A percentile compares a stretch with the other conserved stretches of the same genome.
These are phyloP conservation scores for Aphaenogaster ashmeadi DNA, from an alignment of 1,140 invertebrate species.

Conservation along the genomic window DNA sequence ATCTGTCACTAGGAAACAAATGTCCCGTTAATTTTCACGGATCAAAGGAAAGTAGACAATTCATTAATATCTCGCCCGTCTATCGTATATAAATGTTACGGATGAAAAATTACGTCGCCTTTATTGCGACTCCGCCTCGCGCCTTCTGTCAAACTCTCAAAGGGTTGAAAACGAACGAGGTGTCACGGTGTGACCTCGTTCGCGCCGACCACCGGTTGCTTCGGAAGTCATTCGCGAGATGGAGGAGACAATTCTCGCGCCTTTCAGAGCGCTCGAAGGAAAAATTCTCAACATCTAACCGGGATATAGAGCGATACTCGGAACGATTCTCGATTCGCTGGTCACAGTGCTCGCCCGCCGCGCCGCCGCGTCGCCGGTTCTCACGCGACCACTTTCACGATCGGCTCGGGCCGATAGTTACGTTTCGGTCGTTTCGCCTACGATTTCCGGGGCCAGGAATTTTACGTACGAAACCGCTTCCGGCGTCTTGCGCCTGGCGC, in stretches of 20 bases:
- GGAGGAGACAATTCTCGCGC: constrained; percentile 18
- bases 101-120: constrained; percentile 37
- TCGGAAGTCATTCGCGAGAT: constrained; percentile 48
- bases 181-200: constrained; percentile 71
- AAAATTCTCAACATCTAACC: constrained; percentile 17
- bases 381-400: constrained; percentile 45
- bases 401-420: constrained; percentile 35
- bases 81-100: constrained; percentile 24
- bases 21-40: constrained; percentile 38
- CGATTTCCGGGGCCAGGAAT: constrained; percentile 64
- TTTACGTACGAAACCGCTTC: constrained; percentile 65
- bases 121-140: constrained; percentile 20
- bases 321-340: not conserved
- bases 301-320: not conserved
- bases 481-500: constrained; percentile 57
- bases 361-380: constrained; percentile 5
- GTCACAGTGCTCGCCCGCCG: not conserved
- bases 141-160: constrained; percentile 50
- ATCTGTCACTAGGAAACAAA: constrained; percentile 46
- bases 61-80: constrained; percentile 44
- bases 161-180: constrained; percentile 54
- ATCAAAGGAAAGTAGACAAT: constrained; percentile 40
- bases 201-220: constrained; percentile 77
- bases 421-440: constrained; percentile 54
- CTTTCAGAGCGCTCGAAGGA: constrained; percentile 31